These are phyloP conservation scores for Sigmodon hispidus DNA, from an alignment of 2,113 vertebrate species.

Conservation along the genomic window DNA sequence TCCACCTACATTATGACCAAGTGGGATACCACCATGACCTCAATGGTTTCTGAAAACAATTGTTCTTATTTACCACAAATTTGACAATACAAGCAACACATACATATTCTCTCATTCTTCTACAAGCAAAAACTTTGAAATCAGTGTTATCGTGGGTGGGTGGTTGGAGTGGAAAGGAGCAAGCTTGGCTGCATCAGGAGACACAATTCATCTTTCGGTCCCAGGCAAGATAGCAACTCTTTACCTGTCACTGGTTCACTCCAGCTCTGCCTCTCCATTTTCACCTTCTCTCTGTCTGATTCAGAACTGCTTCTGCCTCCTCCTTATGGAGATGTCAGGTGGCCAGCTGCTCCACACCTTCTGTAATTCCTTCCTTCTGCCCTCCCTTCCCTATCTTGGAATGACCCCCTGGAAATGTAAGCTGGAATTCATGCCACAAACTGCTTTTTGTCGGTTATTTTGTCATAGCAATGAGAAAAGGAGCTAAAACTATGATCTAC, in stretches of 20 bases:
- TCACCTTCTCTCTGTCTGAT: neutral
- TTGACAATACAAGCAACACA: neutral
- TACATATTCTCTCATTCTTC: too few species aligned
- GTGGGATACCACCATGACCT: neutral
- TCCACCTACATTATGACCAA: neutral
- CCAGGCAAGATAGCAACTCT: neutral
- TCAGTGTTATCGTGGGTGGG: neutral
- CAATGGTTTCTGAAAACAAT: neutral
- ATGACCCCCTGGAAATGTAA: neutral
- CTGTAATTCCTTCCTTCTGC: neutral
- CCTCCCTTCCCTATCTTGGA: neutral
- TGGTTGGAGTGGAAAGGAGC: neutral
- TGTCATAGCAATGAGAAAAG: neutral
- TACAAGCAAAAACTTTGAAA: neutral
- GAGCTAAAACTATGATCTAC: neutral
- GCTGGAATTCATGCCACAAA: neutral
- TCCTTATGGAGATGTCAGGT: neutral
- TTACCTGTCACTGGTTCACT: neutral
- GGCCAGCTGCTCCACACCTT: neutral
- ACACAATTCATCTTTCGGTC: neutral
- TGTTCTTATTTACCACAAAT: neutral
- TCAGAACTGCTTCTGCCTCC: neutral
- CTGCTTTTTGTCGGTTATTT: neutral
- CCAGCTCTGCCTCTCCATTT: neutral
- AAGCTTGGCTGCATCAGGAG: neutral